phyloP scores from a whole-genome alignment of 2,888 invertebrate species.

The Mythimna ferrago region DNA sequence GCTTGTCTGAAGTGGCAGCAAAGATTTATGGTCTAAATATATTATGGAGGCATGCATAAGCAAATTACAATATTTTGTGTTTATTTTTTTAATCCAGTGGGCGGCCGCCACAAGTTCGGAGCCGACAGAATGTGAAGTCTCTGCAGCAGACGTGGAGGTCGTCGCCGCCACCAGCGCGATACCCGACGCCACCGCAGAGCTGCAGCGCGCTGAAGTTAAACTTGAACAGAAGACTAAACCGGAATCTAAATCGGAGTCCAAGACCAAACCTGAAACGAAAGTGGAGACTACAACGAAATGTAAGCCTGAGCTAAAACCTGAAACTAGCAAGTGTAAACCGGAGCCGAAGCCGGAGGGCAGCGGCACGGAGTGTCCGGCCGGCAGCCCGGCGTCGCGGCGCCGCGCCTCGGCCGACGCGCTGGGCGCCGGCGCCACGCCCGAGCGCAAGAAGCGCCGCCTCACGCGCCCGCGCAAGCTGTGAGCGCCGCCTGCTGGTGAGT shows the following conservation, averaged over 20 bases:
- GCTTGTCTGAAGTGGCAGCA: too few species aligned
- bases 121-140: constrained; percentile 59
- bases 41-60: not conserved
- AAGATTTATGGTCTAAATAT: not conserved
- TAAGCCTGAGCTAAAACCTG: constrained; percentile 67
- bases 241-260: constrained; percentile 62
- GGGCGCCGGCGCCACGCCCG: constrained; percentile 75
- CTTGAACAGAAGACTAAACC: constrained; percentile 60
- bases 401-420: constrained; percentile 81
- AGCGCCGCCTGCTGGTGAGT: constrained; percentile 58
- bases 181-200: constrained; percentile 60
- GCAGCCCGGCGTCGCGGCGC: constrained; percentile 80
- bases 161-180: constrained; percentile 54
- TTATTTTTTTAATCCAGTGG: constrained; percentile 75
- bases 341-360: constrained; percentile 69
- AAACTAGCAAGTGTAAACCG: constrained; percentile 62
- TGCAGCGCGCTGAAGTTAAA: constrained; percentile 59
- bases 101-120: constrained; percentile 77
- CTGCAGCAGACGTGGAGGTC: constrained; percentile 48
- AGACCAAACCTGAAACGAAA: constrained; percentile 60
- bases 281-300: constrained; percentile 64
- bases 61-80: not conserved
- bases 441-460: constrained; percentile 87
- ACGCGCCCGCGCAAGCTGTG: constrained; percentile 87
- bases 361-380: constrained; percentile 59